These are phyloP conservation scores for Choristoneura fumiferana DNA, from an alignment of 1,140 invertebrate species.

Conservation along the genomic window DNA sequence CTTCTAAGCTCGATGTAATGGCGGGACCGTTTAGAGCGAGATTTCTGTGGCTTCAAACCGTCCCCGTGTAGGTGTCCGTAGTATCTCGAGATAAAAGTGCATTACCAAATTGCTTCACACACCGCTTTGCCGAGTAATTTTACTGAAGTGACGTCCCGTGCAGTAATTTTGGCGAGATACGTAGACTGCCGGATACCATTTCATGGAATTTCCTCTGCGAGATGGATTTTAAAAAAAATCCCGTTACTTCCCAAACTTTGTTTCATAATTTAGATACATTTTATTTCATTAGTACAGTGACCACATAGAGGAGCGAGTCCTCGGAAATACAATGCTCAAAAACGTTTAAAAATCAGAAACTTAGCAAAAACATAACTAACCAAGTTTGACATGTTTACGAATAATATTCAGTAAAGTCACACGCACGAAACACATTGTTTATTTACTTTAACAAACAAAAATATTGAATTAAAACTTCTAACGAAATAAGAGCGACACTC, in stretches of 20 bases:
- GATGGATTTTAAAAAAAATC: too few relatives aligned
- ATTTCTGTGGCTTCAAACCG: not conserved
- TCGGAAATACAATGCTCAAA: too few relatives aligned
- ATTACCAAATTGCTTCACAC: slow-evolving; percentile 57
- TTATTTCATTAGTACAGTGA: too few relatives aligned
- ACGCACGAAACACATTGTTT: too few relatives aligned
- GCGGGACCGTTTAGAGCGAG: not conserved
- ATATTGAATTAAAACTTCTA: slow-evolving; percentile 16
- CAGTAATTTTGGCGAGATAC: slow-evolving; percentile 41
- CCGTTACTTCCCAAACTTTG: too few relatives aligned
- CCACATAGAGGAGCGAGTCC: too few relatives aligned
- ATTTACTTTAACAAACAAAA: not conserved
- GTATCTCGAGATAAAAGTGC: slow-evolving; percentile 44
- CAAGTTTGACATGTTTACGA: too few relatives aligned
- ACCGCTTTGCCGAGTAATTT: slow-evolving; percentile 50
- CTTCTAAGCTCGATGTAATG: not conserved
- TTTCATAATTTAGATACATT: too few relatives aligned
- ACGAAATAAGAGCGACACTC: slow-evolving; percentile 5
- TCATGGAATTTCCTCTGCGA: slow-evolving; percentile 29
- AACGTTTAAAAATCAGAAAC: too few relatives aligned
- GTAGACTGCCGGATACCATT: slow-evolving; percentile 19
- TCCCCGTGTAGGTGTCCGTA: slow-evolving; percentile 19
- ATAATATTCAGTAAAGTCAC: too few relatives aligned
- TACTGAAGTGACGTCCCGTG: slow-evolving; percentile 40
- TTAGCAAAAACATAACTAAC: too few relatives aligned